Base-by-base conservation (phyloP, 2,888 invertebrate species). In the Parnassius apollo region DNA sequence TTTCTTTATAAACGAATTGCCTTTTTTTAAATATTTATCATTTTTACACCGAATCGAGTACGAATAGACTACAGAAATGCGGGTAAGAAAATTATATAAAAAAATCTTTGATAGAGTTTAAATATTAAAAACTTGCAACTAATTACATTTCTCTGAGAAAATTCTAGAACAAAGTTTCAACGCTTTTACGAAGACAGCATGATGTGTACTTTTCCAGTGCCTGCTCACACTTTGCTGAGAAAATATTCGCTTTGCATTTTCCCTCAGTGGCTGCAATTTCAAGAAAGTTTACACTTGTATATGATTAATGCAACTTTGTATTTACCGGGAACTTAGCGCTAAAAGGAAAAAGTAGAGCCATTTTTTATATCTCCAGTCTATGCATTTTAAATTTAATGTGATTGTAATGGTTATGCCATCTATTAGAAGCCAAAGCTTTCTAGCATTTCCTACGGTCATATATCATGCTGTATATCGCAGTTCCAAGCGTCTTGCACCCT, bases 231-330 rank as follows among this genome's bases (percentile, higher is more conserved):
- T 62, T 62, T 52, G 48, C n/a, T 22, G 57, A 42, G 57, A 18
- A 62, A 62, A 62, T 57, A 62, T 57, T 62, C 62, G 53, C 62
- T 57, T 62, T 49, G 57, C 42, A 57, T 53, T 45, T 57, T 57
- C 35, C 13, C n/a, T 18, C 18, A 11, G 48, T 51, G 18, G 11
- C 9, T 13, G 46, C 11, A 57, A 52, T 45, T 57, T 51, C 9
- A 42, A 53, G 35, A n/a, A 53, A 53, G 53, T 62, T 62, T 42
- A 25, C 57, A 61, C 61, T 61, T 57, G 35, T 35, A 56, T 56
- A 52, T 11, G 46, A 57, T 62, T 62, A 57, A 52, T 44, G 45
- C 12, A 61, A 56, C 9, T 61, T 50, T 18, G 25, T 9, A 51
- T 42, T 42, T 12, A 50, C 50, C 2, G 9, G 7, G 8, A 57